Evolutionary conservation across 1,140 invertebrate genomes (phyloP).

Genomic region (Drosophila funebris): DNA sequence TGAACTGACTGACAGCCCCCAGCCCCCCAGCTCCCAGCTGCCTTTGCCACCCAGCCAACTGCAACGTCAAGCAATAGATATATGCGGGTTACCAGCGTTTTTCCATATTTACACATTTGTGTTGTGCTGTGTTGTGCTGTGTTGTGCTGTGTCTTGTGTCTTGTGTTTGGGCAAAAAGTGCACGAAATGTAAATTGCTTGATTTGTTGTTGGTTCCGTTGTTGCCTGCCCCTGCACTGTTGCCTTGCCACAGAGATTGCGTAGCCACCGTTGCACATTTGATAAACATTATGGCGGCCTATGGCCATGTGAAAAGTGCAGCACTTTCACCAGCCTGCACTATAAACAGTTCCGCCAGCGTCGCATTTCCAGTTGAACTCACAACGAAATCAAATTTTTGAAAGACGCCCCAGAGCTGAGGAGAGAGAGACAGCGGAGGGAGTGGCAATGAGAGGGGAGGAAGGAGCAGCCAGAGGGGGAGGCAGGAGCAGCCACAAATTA

Average conservation of each 20-base stretch:
- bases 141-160: too few relatives aligned
- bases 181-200: constrained; percentile 74
- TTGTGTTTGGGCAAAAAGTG: constrained; percentile 54
- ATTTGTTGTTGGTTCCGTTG: constrained; percentile 46
- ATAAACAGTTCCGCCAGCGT: constrained; percentile 33
- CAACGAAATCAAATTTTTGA: constrained; percentile 58
- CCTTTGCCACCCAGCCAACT: too few relatives aligned
- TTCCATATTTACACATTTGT: constrained; percentile 39
- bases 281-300: constrained; percentile 72
- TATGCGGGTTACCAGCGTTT: constrained; percentile 61
- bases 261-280: constrained; percentile 44
- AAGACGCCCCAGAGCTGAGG: constrained; percentile 4
- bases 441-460: not conserved
- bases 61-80: not conserved
- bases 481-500: not conserved
- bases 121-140: not conserved
- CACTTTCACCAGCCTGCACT: constrained; percentile 69
- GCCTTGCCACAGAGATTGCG: constrained; percentile 5
- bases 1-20: constrained; percentile 33
- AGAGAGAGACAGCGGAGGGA: not conserved
- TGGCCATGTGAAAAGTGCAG: constrained; percentile 71
- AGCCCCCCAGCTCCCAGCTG: too few relatives aligned
- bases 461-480: not conserved
- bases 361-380: constrained; percentile 46
- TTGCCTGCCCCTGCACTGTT: not conserved